A percentile compares a stretch with the other conserved stretches of the same genome.
These are phyloP conservation scores for Camelus dromedarius DNA, from an alignment of 2,113 vertebrate species.

Conservation along the genomic window DNA sequence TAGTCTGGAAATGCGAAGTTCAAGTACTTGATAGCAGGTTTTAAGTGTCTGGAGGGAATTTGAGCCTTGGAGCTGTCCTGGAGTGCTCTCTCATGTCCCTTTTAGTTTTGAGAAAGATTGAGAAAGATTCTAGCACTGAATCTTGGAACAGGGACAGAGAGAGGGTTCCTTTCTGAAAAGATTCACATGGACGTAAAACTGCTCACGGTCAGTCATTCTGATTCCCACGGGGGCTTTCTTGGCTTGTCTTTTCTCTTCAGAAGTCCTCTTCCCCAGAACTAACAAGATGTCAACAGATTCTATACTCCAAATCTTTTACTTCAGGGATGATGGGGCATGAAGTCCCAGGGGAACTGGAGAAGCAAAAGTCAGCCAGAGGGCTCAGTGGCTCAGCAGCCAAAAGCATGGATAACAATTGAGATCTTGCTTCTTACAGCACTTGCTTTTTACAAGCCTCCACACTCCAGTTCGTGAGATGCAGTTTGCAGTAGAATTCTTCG, in stretches of 20 bases:
- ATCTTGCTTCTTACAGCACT: not conserved
- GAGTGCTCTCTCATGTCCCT: not conserved
- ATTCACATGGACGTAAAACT: not conserved
- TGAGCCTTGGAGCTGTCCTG: not conserved
- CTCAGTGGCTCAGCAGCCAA: not conserved
- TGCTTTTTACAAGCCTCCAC: not conserved
- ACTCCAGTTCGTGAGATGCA: not conserved
- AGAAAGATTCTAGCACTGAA: not conserved
- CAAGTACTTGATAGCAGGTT: not conserved
- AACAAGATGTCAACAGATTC: constrained; percentile 60
- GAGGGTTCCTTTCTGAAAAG: not conserved
- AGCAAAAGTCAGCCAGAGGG: not conserved
- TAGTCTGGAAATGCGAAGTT: not conserved
- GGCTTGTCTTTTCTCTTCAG: constrained; percentile 13
- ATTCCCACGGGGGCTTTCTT: not conserved
- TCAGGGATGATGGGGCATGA: not conserved
- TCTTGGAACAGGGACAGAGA: not conserved
- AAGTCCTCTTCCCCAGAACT: constrained; percentile 20
- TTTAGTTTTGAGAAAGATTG: not conserved
- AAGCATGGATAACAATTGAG: not conserved
- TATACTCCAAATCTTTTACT: constrained; percentile 10
- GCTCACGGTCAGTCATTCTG: not conserved
- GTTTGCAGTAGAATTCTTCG: not conserved
- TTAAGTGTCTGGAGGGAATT: not conserved
- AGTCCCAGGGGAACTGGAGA: not conserved